Evolutionary conservation across 30 jellyfish, hydroid and myxozoan species (phyloP), one percentile per base, ranked within the genome.

Genomic region (Mastigias papua): DNA sequence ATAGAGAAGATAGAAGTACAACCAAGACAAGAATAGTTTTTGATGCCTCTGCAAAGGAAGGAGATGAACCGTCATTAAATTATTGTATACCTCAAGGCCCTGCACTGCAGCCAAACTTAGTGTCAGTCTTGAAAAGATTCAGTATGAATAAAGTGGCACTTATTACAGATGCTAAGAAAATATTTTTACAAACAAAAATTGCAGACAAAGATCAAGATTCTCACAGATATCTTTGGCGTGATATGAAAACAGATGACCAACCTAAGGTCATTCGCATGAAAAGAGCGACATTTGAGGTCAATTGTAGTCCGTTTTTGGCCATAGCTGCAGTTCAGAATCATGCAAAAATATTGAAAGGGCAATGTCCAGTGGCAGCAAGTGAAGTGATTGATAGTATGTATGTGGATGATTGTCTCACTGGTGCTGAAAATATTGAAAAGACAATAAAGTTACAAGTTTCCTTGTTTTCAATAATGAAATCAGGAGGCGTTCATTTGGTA

Each of bases 281-380:
- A n/a, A n/a, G n/a, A n/a, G n/a, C n/a, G n/a, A n/a, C n/a, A 68
- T 65, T 76, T 76, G 87, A 50, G 13, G 80, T 61, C 25, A 79
- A 29, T 4, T 54, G 68, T 37, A 58, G 80, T 33, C 90, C 90
- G 7, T 79, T 79, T 34, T 58, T 79, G 9, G 13, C 81, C 13
- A 79, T 54, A 16, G 50, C 51, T 28, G 25, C 80, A 23, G 58
- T 48, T 6, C 60, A 50, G 28, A 48, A 76, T 29, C 76, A 76
- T 33, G 49, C 78, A 2, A 79, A 76, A 27, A 76, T 10, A 26
- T 57, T 4, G 9, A 57, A 49, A 62, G 91, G 48, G 28, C 84
- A 68, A 57, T 63, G 31, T 81, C 84, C 84, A 62, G 73, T 34
- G 8, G 83, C 84, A 34, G 48, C 74, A 64, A 65, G 50, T 13